phyloP scores from a whole-genome alignment of 2,113 vertebrate species.

The Rynchops niger region DNA sequence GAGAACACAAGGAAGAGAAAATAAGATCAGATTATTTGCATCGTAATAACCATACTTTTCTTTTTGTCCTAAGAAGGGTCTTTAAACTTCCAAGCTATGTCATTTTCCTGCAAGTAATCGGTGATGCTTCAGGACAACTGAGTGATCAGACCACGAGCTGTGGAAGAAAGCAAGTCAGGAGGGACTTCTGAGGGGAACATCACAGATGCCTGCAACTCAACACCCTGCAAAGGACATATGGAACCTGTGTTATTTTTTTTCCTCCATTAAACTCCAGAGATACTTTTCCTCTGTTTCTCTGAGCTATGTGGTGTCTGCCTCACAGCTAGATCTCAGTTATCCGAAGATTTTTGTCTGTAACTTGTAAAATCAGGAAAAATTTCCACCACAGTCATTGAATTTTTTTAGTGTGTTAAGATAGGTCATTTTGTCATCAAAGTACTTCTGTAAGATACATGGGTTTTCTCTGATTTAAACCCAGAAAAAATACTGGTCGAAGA shows the following conservation, averaged over 20 bases:
- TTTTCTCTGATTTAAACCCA: not conserved
- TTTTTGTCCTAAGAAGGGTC: not conserved
- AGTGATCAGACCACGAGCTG: not conserved
- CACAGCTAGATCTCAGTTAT: not conserved
- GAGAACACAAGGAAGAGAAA: not conserved
- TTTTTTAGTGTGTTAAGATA: not conserved
- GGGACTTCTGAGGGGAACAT: not conserved
- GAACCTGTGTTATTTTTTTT: not conserved
- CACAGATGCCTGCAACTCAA: not conserved
- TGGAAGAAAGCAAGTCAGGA: not conserved
- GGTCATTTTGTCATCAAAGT: not conserved
- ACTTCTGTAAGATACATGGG: not conserved
- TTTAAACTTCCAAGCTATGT: not conserved
- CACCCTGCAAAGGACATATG: not conserved
- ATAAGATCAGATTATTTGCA: not conserved
- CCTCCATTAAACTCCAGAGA: not conserved
- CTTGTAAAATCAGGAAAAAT: not conserved
- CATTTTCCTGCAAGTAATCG: not conserved
- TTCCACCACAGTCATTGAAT: not conserved
- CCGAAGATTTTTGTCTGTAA: not conserved
- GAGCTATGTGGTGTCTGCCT: not conserved
- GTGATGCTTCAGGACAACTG: not conserved
- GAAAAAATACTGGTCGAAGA: not conserved
- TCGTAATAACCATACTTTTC: not conserved
- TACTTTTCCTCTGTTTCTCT: not conserved